These are phyloP conservation scores for Empidonax traillii DNA, from an alignment of 2,113 vertebrate species.

Conservation along the genomic window DNA sequence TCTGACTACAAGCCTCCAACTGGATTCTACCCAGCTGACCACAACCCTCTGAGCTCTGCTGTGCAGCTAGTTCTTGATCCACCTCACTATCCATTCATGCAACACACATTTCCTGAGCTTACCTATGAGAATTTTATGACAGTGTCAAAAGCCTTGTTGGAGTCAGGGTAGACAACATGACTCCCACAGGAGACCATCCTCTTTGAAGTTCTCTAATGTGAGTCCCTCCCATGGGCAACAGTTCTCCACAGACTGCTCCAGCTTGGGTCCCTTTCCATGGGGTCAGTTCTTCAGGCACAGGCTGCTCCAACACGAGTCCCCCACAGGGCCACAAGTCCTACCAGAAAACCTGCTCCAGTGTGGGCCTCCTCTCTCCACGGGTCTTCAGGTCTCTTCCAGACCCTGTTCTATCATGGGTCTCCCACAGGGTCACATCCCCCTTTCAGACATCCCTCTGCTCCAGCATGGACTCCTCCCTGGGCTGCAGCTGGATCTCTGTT, in stretches of 20 bases:
- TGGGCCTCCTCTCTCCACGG: background rate
- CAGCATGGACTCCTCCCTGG: background rate
- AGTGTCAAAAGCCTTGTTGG: background rate
- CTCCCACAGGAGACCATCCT: background rate
- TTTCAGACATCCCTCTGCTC: background rate
- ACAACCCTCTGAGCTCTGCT: background rate
- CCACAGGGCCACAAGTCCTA: background rate
- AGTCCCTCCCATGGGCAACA: background rate
- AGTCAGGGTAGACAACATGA: background rate
- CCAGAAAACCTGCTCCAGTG: background rate
- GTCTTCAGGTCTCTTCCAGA: background rate
- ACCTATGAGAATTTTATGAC: background rate
- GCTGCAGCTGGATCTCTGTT: background rate
- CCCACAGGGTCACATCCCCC: background rate
- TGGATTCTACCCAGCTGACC: background rate
- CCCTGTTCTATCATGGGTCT: background rate
- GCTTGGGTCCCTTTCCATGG: background rate
- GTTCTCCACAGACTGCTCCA: background rate
- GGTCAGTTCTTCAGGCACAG: background rate
- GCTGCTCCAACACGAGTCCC: background rate
- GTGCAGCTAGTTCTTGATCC: background rate
- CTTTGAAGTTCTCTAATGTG: background rate
- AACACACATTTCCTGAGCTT: background rate
- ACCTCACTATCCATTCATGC: background rate
- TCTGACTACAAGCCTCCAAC: background rate